Conservation (phyloP, 2,113 vertebrate genomes). For the Phodopus roborovskii region DNA sequence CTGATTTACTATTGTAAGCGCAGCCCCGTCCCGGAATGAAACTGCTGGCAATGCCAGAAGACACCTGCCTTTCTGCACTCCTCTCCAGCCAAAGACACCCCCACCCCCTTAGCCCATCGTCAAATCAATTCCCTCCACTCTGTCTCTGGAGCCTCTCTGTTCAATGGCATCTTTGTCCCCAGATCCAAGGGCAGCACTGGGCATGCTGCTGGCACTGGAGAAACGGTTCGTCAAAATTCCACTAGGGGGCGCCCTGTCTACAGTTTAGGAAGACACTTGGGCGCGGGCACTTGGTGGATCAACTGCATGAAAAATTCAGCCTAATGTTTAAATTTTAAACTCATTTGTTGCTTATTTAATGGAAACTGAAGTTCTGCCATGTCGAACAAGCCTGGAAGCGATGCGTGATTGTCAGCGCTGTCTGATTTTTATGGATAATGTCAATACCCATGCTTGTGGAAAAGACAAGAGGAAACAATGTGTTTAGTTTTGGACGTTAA, state of each 20-base stretch:
- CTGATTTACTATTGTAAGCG: background rate
- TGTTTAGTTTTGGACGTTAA: conserved; percentile 81
- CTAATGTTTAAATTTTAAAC: conserved; percentile 85
- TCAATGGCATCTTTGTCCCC: background rate
- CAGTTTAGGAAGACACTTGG: conserved; percentile 33
- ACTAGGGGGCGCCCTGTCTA: conserved; percentile 73
- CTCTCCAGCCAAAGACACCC: background rate
- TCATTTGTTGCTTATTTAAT: conserved; percentile 83
- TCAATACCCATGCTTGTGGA: conserved; percentile 78
- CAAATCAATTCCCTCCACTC: background rate
- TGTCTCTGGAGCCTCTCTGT: background rate
- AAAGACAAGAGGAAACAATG: conserved; percentile 75
- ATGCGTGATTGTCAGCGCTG: conserved; percentile 65
- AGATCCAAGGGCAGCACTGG: background rate
- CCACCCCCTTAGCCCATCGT: background rate
- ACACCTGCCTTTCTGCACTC: no score
- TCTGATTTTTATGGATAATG: conserved; percentile 79
- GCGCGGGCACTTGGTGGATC: conserved; percentile 48
- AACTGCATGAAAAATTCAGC: conserved; percentile 83
- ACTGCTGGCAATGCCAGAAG: background rate
- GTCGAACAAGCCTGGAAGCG: conserved; percentile 69
- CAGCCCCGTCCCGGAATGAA: background rate
- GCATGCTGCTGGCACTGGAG: background rate
- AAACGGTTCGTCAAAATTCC: conserved; percentile 25
- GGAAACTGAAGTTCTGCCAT: conserved; percentile 81